Evolutionary conservation across 2,113 vertebrate species (phyloP).

Genomic region (Dendrocopos noguchii): DNA sequence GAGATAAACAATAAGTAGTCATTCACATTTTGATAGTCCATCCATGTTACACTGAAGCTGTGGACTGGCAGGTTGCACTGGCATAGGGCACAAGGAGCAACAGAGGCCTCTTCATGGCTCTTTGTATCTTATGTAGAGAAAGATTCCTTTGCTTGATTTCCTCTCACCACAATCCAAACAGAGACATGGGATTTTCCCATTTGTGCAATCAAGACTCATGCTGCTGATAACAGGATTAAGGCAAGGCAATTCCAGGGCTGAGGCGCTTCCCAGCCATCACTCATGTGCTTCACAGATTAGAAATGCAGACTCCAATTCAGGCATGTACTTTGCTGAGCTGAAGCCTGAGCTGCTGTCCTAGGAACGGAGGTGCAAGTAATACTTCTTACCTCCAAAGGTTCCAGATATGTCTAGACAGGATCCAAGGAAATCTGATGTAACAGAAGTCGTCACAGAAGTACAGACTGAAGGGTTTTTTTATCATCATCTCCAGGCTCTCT

Average conservation of each 20-base stretch:
- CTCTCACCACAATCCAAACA: not conserved
- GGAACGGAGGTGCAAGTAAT: not conserved
- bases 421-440: not conserved
- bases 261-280: not conserved
- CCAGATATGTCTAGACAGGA: not conserved
- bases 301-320: not conserved
- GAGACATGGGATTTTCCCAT: not conserved
- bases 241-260: not conserved
- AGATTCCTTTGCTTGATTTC: conserved; percentile 17
- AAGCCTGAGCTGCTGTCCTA: not conserved
- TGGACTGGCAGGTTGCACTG: not conserved
- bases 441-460: not conserved
- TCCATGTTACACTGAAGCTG: not conserved
- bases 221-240: not conserved
- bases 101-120: accelerated
- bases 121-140: accelerated
- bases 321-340: not conserved
- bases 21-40: not conserved
- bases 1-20: not conserved
- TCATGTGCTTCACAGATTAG: not conserved
- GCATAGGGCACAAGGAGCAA: accelerated
- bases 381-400: not conserved
- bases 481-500: not conserved
- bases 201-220: accelerated
- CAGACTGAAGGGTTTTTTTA: not conserved